Percentiles rank a stretch among this genome's conserved stretches.
These are phyloP conservation scores for Larimichthys crocea DNA, from an alignment of 2,113 vertebrate genomes.

Conservation along the genomic window DNA sequence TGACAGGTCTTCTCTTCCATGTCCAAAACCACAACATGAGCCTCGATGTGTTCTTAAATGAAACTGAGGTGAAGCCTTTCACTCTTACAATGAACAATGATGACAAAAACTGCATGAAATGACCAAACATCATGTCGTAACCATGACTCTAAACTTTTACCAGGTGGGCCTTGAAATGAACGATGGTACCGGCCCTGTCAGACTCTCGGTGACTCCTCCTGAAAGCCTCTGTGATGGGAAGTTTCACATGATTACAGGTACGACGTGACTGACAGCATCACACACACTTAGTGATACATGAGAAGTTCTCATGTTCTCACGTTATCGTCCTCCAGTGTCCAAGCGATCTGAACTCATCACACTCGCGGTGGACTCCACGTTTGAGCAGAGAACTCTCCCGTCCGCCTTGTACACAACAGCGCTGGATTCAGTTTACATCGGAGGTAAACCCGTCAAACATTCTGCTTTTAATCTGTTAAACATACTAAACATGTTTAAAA, in stretches of 20 bases:
- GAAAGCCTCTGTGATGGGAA: slow-evolving; percentile 84
- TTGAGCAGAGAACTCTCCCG: slow-evolving; percentile 61
- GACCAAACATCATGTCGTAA: not conserved
- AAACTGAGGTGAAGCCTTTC: slow-evolving; percentile 81
- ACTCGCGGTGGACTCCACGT: slow-evolving; percentile 80
- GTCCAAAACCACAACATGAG: slow-evolving; percentile 66
- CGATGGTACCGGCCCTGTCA: slow-evolving; percentile 76
- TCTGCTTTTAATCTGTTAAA: not conserved
- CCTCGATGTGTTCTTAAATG: slow-evolving; percentile 85
- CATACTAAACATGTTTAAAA: not conserved
- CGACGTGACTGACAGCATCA: not conserved
- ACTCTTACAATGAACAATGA: not conserved
- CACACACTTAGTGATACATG: not conserved
- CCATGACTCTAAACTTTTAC: slow-evolving; percentile 26
- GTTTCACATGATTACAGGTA: slow-evolving; percentile 89
- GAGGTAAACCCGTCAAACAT: slow-evolving; percentile 79
- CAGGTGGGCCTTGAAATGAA: slow-evolving; percentile 86
- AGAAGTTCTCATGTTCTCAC: not conserved
- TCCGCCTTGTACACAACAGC: slow-evolving; percentile 2
- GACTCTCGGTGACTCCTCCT: slow-evolving; percentile 79
- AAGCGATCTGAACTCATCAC: slow-evolving; percentile 74
- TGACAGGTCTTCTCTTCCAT: slow-evolving; percentile 86
- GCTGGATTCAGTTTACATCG: slow-evolving; percentile 82
- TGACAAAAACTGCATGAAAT: not conserved
- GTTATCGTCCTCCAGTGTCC: slow-evolving; percentile 78